Percentiles rank a stretch among this genome's conserved stretches.
These are phyloP conservation scores for Calliopum simillimum DNA, from an alignment of 2,888 invertebrate genomes.

Conservation along the genomic window DNA sequence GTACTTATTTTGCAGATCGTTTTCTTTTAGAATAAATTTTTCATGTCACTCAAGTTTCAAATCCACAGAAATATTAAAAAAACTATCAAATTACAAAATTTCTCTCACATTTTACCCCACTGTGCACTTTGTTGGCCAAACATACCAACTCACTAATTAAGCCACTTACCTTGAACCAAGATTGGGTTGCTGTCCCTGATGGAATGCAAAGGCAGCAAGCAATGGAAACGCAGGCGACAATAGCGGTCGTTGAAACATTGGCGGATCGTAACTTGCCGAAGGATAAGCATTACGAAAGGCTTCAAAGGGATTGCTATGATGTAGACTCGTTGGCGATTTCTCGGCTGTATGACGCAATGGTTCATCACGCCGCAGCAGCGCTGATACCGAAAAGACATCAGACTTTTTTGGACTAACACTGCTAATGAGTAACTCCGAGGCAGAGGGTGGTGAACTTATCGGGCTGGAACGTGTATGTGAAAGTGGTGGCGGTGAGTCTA, in stretches of 20 bases:
- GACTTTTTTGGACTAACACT: slow-evolving; percentile 73
- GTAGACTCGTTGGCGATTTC: slow-evolving; percentile 49
- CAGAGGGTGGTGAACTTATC: slow-evolving; percentile 58
- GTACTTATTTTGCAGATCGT: no score
- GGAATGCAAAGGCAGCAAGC: slow-evolving; percentile 66
- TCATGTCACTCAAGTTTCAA: no score
- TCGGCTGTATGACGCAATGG: slow-evolving; percentile 56
- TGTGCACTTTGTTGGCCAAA: neutral
- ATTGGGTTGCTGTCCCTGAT: slow-evolving; percentile 65
- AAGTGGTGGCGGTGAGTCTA: slow-evolving; percentile 78
- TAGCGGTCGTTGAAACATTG: slow-evolving; percentile 65
- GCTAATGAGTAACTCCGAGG: slow-evolving; percentile 64
- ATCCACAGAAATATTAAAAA: no score
- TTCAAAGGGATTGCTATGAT: slow-evolving; percentile 63
- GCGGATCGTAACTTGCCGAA: slow-evolving; percentile 62
- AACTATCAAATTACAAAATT: no score
- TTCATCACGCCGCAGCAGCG: slow-evolving; percentile 83
- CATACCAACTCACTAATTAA: slow-evolving; percentile 30
- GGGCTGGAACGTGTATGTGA: slow-evolving; percentile 57
- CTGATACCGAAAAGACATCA: slow-evolving; percentile 87
- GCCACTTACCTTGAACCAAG: slow-evolving; percentile 58
- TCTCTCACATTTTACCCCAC: no score
- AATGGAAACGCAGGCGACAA: slow-evolving; percentile 66
- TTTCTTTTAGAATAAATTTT: no score
- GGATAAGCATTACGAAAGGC: slow-evolving; percentile 70